A percentile compares a stretch with the other conserved stretches of the same genome.
These are phyloP conservation scores for Halyomorpha halys DNA, from an alignment of 1,140 invertebrate genomes.

Conservation along the genomic window DNA sequence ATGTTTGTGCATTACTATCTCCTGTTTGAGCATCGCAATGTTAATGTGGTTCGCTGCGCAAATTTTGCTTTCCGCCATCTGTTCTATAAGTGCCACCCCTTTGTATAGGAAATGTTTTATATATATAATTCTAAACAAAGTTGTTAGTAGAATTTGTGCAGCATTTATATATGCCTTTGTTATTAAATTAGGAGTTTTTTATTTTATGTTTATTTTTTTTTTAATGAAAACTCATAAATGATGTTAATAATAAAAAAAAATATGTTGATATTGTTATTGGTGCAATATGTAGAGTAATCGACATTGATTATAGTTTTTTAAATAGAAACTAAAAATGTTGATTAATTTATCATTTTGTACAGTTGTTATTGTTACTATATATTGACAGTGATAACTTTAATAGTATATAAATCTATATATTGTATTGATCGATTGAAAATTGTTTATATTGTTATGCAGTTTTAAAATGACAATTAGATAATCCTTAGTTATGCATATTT, in stretches of 20 bases:
- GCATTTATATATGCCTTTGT: slow-evolving; percentile 12
- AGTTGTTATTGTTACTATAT: slow-evolving; percentile 9
- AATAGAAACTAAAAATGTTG: slow-evolving; percentile 1
- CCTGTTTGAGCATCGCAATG: slow-evolving; percentile 1
- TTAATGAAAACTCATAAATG: background rate
- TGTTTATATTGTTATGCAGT: slow-evolving; percentile 10
- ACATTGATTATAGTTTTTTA: background rate
- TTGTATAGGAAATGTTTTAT: background rate
- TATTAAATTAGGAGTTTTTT: background rate
- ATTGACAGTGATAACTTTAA: slow-evolving; percentile 4
- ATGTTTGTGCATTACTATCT: background rate
- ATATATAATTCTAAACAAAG: background rate
- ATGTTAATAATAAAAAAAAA: background rate
- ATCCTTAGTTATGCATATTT: background rate
- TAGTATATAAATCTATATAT: slow-evolving; percentile 10
- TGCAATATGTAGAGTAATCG: slow-evolving; percentile 6
- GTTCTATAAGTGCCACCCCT: slow-evolving; percentile 12
- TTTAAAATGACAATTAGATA: slow-evolving; percentile 5
- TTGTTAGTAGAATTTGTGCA: slow-evolving; percentile 2
- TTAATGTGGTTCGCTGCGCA: background rate
- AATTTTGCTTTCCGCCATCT: slow-evolving; percentile 9
- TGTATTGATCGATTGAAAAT: background rate
- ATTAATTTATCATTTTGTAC: slow-evolving; percentile 11
- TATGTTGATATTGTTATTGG: background rate
- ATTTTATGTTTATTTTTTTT: background rate